Percentiles rank a stretch among this genome's conserved stretches.
These are phyloP conservation scores for Hystrix cristata DNA, from an alignment of 2,113 vertebrate species.

Conservation along the genomic window DNA sequence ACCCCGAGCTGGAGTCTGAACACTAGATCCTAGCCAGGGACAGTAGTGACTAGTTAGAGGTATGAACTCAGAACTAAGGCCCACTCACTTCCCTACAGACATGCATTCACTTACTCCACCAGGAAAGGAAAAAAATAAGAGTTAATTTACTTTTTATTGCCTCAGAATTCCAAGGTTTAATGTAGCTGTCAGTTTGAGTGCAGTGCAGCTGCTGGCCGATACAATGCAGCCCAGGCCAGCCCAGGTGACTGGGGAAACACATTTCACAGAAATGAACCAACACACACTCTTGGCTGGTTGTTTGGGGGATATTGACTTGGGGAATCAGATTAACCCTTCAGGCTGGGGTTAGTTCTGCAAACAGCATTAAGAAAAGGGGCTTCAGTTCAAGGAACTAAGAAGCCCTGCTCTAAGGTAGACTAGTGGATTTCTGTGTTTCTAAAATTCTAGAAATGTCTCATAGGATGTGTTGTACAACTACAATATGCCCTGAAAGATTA, in stretches of 20 bases:
- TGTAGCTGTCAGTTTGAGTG: conserved; percentile 91
- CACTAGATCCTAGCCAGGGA: conserved; percentile 82
- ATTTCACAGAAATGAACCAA: conserved; percentile 86
- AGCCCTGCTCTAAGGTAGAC: conserved; percentile 38
- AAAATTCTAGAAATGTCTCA: conserved; percentile 48
- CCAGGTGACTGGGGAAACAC: conserved; percentile 85
- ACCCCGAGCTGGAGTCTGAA: conserved; percentile 65
- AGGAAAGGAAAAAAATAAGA: conserved; percentile 90
- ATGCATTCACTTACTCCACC: conserved; percentile 90
- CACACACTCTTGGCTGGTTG: conserved; percentile 79
- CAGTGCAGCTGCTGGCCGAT: conserved; percentile 89
- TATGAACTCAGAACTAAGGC: conserved; percentile 85
- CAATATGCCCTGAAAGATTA: conserved; percentile 54
- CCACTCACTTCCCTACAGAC: conserved; percentile 89
- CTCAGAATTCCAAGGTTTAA: conserved; percentile 91
- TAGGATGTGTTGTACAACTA: conserved; percentile 26
- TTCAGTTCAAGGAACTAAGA: conserved; percentile 35
- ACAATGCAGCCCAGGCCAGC: conserved; percentile 86
- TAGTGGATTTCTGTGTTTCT: conserved; percentile 52
- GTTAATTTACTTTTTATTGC: conserved; percentile 92
- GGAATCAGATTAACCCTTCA: conserved; percentile 84
- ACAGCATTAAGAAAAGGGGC: conserved; percentile 68
- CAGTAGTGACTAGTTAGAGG: conserved; percentile 84
- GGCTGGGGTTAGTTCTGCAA: conserved; percentile 77
- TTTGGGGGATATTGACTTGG: conserved; percentile 81